Base-by-base conservation (phyloP, 2,113 vertebrate genomes). In the Cepphus grylle region DNA sequence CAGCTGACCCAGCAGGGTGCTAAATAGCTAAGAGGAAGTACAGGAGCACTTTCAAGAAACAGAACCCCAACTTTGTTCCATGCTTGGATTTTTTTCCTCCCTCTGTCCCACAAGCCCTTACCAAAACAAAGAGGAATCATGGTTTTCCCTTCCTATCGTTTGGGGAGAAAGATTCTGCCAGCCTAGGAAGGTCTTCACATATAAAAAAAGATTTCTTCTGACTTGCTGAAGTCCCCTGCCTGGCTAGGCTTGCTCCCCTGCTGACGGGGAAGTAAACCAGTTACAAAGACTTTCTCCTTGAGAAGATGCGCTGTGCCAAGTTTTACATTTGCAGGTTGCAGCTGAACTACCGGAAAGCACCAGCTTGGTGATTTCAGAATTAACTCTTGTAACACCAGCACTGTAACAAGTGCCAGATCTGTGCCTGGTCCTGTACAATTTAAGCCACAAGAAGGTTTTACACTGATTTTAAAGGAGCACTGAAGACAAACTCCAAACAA, bases 1-100 rank as follows among this genome's bases (percentile, higher is more conserved):
- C 88, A 97, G 90, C 92, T 92, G 92, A 94, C 72, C 66, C 77
- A 96, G 95, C 36, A 85, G 62, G 11, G 95, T n/a, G 15, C 45
- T 96, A 78, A 86, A 86, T 4, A 95, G 74, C 89, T 61, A 52
- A 34, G 14, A 42, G 58, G 38, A 81, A 55, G 22, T 58, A 71
- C 52, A 22, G 12, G 21, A 7, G 30, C 65, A 79, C 66, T 49
- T 72, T 7, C 26, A 55, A 69, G 36, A 85, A 91, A 65, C 34
- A 72, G 15, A 56, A 30, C 15, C 58, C 47, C 25, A 93, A 25
- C 36, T 92, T 77, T 21, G 14, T 56, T 88, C 18, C n/a, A 42
- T 1, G 0, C n/a, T 5, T 66, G 27, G 38, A 38, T 76, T 72
- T 66, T 66, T 66, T 56, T 62, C 61, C 32, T 70, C 18, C 18